phyloP scores from a whole-genome alignment of 2,113 vertebrate species.

The Corvus hawaiiensis region DNA sequence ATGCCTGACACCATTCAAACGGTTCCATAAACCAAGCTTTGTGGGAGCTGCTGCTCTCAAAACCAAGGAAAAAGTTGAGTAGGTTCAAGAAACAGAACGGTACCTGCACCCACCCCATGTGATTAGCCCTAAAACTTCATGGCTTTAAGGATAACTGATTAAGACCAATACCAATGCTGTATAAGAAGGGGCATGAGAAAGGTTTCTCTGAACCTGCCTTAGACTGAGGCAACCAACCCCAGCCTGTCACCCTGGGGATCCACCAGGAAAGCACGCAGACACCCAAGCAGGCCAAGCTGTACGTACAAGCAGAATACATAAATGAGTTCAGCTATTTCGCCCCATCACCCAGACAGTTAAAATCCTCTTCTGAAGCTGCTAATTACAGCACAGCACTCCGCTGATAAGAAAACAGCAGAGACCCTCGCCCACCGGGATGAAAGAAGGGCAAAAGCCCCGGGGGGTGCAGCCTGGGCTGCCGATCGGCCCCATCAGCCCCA shows the following conservation, averaged over 20 bases:
- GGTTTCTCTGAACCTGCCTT: neutral
- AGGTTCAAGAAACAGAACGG: rapidly evolving
- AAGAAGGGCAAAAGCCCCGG: neutral
- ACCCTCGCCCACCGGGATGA: rapidly evolving
- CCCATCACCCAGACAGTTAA: neutral
- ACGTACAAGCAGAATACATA: neutral
- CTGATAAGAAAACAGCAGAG: too few species aligned
- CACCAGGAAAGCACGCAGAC: rapidly evolving
- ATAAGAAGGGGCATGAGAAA: rapidly evolving
- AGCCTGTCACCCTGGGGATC: neutral
- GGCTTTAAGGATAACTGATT: too few species aligned
- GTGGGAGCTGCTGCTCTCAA: neutral
- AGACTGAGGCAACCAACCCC: rapidly evolving
- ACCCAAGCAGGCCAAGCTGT: neutral
- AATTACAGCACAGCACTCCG: neutral
- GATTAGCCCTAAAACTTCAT: neutral
- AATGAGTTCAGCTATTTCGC: neutral
- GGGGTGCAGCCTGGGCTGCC: neutral
- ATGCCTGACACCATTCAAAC: neutral
- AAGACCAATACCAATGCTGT: rapidly evolving
- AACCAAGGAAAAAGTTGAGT: neutral
- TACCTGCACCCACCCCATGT: rapidly evolving
- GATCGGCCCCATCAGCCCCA: rapidly evolving
- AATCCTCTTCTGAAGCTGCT: neutral
- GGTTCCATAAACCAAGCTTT: neutral